phyloP scores from a whole-genome alignment of 2,113 vertebrate genomes.

The Junco hyemalis region DNA sequence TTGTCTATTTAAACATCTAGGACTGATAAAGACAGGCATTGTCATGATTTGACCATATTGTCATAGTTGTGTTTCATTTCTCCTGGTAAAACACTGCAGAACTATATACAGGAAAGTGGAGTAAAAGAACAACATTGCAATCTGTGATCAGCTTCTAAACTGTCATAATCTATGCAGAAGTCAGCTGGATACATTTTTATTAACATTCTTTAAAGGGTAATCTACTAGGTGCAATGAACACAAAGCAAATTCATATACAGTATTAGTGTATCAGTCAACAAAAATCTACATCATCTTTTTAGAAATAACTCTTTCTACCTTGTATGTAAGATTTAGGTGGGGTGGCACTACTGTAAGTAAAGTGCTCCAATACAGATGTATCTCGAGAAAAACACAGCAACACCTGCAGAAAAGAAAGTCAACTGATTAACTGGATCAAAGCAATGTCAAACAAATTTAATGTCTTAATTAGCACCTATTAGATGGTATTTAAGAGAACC shows the following conservation, averaged over 20 bases:
- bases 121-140: background rate
- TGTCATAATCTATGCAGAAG: background rate
- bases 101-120: background rate
- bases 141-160: background rate
- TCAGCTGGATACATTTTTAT: background rate
- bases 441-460: background rate
- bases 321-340: constrained; percentile 90
- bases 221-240: background rate
- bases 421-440: background rate
- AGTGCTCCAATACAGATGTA: constrained; percentile 90
- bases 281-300: background rate
- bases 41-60: background rate
- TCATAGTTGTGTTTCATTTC: background rate
- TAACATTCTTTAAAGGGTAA: background rate
- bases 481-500: background rate
- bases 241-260: background rate
- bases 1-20: background rate
- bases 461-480: background rate
- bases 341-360: constrained; percentile 91
- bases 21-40: background rate
- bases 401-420: constrained; percentile 76
- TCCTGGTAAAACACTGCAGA: background rate
- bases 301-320: constrained; percentile 77
- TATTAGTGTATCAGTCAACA: background rate
- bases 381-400: constrained; percentile 96